Conservation (phyloP, 2,797 vertebrate species). For the Coregonus ussuriensis region DNA sequence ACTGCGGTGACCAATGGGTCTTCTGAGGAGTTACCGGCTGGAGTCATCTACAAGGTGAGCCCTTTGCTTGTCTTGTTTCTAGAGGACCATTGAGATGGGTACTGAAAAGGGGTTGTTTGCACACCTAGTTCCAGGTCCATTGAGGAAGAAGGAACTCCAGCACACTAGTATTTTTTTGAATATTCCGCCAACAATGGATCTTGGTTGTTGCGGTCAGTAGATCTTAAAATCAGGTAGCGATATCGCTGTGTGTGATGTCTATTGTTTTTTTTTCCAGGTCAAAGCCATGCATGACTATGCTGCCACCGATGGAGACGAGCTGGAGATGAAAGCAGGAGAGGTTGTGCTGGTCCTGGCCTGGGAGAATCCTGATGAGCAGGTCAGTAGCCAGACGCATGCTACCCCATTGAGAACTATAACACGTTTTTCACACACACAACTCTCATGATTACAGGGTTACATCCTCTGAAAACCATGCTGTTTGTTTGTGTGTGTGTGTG, state of each 20-base stretch:
- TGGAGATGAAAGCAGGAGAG: slow-evolving; percentile 89
- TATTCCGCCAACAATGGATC: background rate
- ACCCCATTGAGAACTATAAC: background rate
- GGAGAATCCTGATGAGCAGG: slow-evolving; percentile 93
- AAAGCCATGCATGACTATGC: slow-evolving; percentile 87
- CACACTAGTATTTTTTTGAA: background rate
- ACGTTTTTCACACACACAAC: too few species aligned
- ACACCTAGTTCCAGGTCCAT: background rate
- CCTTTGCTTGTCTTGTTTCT: background rate
- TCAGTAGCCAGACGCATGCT: slow-evolving; percentile 41
- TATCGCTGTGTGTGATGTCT: background rate
- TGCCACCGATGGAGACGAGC: slow-evolving; percentile 89
- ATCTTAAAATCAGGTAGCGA: background rate
- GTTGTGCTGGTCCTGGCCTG: slow-evolving; percentile 88
- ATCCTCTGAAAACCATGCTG: slow-evolving; percentile 5
- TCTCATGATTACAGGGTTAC: background rate
- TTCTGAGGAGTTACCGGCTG: slow-evolving; percentile 84
- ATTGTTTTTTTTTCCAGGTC: slow-evolving; percentile 56
- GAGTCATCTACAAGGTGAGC: slow-evolving; percentile 90
- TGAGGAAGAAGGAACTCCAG: background rate
- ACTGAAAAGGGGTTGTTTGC: background rate
- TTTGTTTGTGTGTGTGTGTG: background rate
- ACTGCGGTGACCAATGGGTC: slow-evolving; percentile 83
- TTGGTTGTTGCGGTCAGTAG: background rate
- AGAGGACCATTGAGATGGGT: background rate